Percentiles rank a stretch among this genome's conserved stretches.
These are phyloP conservation scores for Ormyrus labotus DNA, from an alignment of 2,888 invertebrate genomes.

Conservation along the genomic window DNA sequence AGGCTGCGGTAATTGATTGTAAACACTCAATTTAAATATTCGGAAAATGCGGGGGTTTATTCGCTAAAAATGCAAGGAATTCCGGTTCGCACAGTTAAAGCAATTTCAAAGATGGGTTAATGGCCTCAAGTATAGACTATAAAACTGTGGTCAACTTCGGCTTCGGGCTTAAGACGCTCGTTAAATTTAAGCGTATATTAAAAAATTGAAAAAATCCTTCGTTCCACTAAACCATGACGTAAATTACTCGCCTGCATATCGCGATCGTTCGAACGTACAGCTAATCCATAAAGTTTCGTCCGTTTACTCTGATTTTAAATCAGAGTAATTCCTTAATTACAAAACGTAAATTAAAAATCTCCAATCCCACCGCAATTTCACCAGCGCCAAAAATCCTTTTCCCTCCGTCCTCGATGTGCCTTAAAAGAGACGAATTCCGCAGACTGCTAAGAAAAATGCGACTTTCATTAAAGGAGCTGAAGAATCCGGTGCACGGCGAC, in stretches of 20 bases:
- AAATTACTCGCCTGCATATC: slow-evolving; percentile 28
- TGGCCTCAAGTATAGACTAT: slow-evolving; percentile 45
- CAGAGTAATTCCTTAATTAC: too few relatives aligned
- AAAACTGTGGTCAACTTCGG: slow-evolving; percentile 46
- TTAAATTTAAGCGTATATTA: slow-evolving; percentile 43
- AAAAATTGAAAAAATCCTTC: slow-evolving; percentile 20
- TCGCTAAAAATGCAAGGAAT: slow-evolving; percentile 2
- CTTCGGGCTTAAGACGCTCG: slow-evolving; percentile 36
- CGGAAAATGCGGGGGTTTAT: neutral
- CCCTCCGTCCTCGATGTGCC: too few relatives aligned
- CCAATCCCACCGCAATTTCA: too few relatives aligned
- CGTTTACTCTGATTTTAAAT: slow-evolving; percentile 8
- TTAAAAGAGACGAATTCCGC: too few relatives aligned
- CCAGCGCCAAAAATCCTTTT: too few relatives aligned
- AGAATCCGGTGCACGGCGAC: slow-evolving; percentile 70
- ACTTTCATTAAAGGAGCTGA: slow-evolving; percentile 62
- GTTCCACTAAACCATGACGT: neutral
- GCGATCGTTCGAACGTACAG: neutral
- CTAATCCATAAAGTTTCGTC: slow-evolving; percentile 2
- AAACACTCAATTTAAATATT: slow-evolving; percentile 27
- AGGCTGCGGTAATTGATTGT: slow-evolving; percentile 19
- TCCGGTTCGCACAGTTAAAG: slow-evolving; percentile 23
- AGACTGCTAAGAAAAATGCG: too few relatives aligned
- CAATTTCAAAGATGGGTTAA: slow-evolving; percentile 48
- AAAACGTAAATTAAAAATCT: too few relatives aligned